Evolutionary conservation across 2,797 vertebrate genomes (phyloP).

Genomic region (Mus spretus): DNA sequence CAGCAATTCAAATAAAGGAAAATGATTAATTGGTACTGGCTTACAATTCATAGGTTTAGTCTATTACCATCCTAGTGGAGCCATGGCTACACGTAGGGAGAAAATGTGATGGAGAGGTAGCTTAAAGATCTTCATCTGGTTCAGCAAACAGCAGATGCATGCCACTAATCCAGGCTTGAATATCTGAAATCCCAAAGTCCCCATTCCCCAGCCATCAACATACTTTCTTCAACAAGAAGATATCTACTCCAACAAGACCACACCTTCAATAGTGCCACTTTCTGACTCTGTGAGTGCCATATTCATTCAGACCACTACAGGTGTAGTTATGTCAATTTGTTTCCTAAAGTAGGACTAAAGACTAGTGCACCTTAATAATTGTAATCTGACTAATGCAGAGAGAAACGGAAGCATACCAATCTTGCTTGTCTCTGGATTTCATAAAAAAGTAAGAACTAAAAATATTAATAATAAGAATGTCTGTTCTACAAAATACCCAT

Average conservation of each 20-base stretch:
- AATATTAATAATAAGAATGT: neutral
- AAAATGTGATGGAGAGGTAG: neutral
- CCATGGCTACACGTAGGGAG: neutral
- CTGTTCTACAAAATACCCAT: neutral
- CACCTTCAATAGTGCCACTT: neutral
- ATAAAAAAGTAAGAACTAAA: neutral
- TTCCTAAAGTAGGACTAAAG: neutral
- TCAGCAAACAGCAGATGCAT: neutral
- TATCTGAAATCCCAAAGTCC: neutral
- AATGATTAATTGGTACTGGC: neutral
- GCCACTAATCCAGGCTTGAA: neutral
- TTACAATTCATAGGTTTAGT: neutral
- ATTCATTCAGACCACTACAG: neutral
- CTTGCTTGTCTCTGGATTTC: neutral
- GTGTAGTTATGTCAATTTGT: neutral
- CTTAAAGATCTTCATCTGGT: neutral
- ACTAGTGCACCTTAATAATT: neutral
- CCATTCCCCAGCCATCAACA: neutral
- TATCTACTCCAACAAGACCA: neutral
- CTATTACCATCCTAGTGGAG: neutral
- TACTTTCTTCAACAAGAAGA: neutral
- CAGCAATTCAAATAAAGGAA: neutral
- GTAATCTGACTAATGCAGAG: neutral
- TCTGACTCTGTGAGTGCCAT: neutral
- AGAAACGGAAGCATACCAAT: neutral